Base-by-base conservation (phyloP, 92 coral and sea anemone genomes). In the Umimayanthus kanabou region DNA sequence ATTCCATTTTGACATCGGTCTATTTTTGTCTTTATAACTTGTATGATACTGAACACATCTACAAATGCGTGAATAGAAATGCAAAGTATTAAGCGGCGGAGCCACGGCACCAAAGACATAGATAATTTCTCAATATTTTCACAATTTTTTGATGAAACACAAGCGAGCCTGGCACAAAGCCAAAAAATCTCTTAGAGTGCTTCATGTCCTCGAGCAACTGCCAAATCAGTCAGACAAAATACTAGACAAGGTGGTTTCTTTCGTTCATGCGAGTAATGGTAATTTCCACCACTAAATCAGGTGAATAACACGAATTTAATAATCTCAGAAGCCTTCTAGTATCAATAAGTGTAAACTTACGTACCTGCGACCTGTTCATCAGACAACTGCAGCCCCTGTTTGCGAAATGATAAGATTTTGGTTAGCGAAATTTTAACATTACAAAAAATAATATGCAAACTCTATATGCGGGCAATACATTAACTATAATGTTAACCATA, bases 331-430 rank as follows among this genome's bases (percentile, higher is more conserved):
- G 40, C 40, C 25, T n/a, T 45, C 47, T 18, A 43, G 16, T 37
- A 49, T 13, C 43, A 15, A 42, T 26, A 83, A 83, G 23, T 7
- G 11, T 39, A 75, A 39, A 22, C 16, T 20, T 75, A 70, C 77
- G 55, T 83, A 83, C 87, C 87, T 50, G 87, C 87, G 66, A 83
- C 74, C 65, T 83, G 87, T 70, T 83, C 87, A 50, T 83, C 87
- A 45, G 87, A 83, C 55, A 83, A 50, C 66, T 69, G 76, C 87
- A 67, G 49, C 77, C 65, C 61, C 87, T 83, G 78, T 83, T 70
- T 71, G 79, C 66, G 65, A 45, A 69, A 43, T 49, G 25, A 83
- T 49, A 22, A 47, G 65, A 22, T 71, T 83, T 83, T 16, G 33
- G 66, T 71, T 39, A 83, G 78, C 76, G 15, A 69, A 82, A 20